Evolutionary conservation across 2,888 invertebrate species (phyloP), one percentile per base, ranked within the genome.

Genomic region (Stenodema calcarata): DNA sequence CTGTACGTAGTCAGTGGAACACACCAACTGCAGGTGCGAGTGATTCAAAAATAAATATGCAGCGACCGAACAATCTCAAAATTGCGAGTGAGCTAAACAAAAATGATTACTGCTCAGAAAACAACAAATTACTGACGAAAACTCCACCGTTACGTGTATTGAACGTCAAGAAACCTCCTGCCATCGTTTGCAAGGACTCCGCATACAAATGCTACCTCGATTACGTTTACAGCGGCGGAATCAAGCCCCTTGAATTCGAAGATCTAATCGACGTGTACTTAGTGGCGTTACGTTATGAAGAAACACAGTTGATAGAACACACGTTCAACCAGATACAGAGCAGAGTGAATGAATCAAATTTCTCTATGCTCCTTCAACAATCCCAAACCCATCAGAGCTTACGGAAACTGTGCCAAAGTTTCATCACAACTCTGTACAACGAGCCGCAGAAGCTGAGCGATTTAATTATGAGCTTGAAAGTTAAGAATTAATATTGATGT

Each of bases 161-260:
- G 12, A 23, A 18, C 62, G 4, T 1, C 23, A 30, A 73, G 14
- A 14, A 27, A 27, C 9, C 73, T 16, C 73, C 73, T 41, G 6
- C 6, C 30, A n/a, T 41, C n/a, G 50, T 47, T 30, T 80, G 47
- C 28, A 47, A 80, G 14, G 28, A 50, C 14, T 16, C 50, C 2
- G 80, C 80, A 2, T 80, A 80, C 54, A 80, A 50, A 18, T 23
- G n/a, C 30, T 80, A 80, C 18, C 80, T 80, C 28, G 80, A 80
- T 50, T 80, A 80, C 35, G 80, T 80, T 12, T 80, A 80, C 80
- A 80, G 80, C 18, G 80, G 80, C 6, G 80, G 80, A 27, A 54
- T 12, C 16, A 50, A 80, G 28, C 30, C 42, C 30, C 80, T 80
- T 54, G 16, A 47, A 30, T 80, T 54, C 16, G 54, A 47, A 14